A percentile compares a stretch with the other conserved stretches of the same genome.
phyloP scores from a whole-genome alignment of 2,797 vertebrate genomes.

The Etheostoma perlongum region DNA sequence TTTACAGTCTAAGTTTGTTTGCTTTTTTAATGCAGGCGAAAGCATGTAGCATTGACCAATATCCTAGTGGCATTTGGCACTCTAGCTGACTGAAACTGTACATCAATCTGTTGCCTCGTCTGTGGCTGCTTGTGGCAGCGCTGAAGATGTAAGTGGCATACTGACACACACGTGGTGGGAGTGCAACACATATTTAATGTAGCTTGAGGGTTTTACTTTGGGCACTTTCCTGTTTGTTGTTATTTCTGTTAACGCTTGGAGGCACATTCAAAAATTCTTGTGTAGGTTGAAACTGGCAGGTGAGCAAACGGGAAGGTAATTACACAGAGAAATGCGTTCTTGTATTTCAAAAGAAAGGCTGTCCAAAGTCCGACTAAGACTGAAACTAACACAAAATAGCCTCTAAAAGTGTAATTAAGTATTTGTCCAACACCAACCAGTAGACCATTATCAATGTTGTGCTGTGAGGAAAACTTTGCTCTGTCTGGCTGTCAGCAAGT shows the following conservation, averaged over 20 bases:
- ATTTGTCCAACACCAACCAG: background rate
- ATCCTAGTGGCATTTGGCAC: slow-evolving; percentile 58
- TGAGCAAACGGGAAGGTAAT: background rate
- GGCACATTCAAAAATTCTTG: slow-evolving; percentile 4
- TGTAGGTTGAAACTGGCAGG: background rate
- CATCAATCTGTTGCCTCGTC: slow-evolving; percentile 49
- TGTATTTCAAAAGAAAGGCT: background rate
- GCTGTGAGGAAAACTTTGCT: too few relatives aligned
- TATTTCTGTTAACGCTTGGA: background rate
- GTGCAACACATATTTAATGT: slow-evolving; percentile 17
- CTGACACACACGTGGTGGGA: slow-evolving; percentile 45
- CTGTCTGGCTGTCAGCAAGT: too few relatives aligned
- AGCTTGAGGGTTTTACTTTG: slow-evolving; percentile 26
- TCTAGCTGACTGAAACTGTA: slow-evolving; percentile 49
- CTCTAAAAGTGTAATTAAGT: background rate
- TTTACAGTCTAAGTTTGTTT: slow-evolving; percentile 22
- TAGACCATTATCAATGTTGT: background rate
- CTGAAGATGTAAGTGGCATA: slow-evolving; percentile 47
- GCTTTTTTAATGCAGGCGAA: slow-evolving; percentile 5
- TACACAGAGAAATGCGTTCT: background rate
- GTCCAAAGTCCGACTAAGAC: background rate
- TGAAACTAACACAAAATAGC: background rate
- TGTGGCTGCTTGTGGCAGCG: slow-evolving; percentile 28
- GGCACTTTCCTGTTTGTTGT: slow-evolving; percentile 15
- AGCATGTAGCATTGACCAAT: slow-evolving; percentile 44